These are phyloP conservation scores for Mus spicilegus DNA, from an alignment of 2,113 vertebrate genomes.

Conservation along the genomic window DNA sequence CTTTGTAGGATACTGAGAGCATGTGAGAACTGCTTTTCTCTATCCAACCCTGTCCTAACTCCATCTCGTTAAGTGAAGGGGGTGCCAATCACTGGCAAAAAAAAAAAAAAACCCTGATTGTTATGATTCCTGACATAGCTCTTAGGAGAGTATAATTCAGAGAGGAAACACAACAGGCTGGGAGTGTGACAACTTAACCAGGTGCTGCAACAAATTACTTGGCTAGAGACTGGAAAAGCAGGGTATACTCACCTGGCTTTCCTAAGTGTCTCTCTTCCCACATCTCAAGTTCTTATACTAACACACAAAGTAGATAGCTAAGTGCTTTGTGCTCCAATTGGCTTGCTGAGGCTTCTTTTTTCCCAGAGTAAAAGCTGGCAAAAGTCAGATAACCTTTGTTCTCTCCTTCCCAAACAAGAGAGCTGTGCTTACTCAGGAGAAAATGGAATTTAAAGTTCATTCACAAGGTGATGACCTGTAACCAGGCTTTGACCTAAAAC, in stretches of 20 bases:
- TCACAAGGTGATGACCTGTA: slow-evolving; percentile 35
- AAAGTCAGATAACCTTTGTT: slow-evolving; percentile 5
- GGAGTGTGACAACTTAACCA: neutral
- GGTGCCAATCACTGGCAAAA: neutral
- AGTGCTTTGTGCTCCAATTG: neutral
- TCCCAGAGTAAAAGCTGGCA: neutral
- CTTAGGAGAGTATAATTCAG: slow-evolving; percentile 31
- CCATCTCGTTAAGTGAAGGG: neutral
- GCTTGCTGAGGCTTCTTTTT: slow-evolving; percentile 13
- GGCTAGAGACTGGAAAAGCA: neutral
- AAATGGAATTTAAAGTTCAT: neutral
- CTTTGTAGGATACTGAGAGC: neutral
- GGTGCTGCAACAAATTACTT: slow-evolving; percentile 3
- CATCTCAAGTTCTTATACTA: slow-evolving; percentile 35
- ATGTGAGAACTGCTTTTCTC: neutral
- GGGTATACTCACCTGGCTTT: neutral
- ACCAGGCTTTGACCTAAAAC: slow-evolving; percentile 4
- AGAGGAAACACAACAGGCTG: slow-evolving; percentile 14
- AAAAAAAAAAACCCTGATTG: neutral
- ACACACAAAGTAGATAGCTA: neutral
- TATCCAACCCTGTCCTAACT: neutral
- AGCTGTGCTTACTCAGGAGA: neutral
- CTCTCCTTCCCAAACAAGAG: neutral
- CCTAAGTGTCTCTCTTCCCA: slow-evolving; percentile 44
- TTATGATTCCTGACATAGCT: neutral